Evolutionary conservation across 2,888 invertebrate species (phyloP).

Genomic region (Copidosoma aretas): DNA sequence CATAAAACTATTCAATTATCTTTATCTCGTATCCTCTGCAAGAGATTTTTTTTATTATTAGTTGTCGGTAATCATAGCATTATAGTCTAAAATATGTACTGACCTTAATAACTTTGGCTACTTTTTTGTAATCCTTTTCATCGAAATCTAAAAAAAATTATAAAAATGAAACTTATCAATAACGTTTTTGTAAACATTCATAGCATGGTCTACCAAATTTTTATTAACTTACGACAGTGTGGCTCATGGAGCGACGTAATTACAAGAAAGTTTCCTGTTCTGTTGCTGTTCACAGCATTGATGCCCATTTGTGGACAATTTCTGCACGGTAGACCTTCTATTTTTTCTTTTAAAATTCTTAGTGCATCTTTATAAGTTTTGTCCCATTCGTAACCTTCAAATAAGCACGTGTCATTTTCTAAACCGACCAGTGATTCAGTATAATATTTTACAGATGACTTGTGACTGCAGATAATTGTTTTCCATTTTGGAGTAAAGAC

Average conservation of each 20-base stretch:
- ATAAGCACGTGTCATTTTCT: slow-evolving; percentile 5
- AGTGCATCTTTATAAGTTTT: slow-evolving; percentile 25
- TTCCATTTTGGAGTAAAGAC: slow-evolving; percentile 40
- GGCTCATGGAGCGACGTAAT: slow-evolving; percentile 16
- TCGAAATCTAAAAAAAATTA: slow-evolving; percentile 17
- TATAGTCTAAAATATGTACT: slow-evolving; percentile 2
- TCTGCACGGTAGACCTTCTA: neutral
- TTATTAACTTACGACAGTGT: slow-evolving; percentile 20
- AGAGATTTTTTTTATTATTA: too few relatives aligned
- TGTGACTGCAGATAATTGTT: slow-evolving; percentile 69
- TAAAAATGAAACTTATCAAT: neutral
- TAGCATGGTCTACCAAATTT: neutral
- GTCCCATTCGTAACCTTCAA: slow-evolving; percentile 27
- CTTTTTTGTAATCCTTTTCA: neutral
- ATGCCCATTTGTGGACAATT: slow-evolving; percentile 33
- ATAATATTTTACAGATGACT: slow-evolving; percentile 67
- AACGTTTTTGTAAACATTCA: too few relatives aligned
- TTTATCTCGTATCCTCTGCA: too few relatives aligned
- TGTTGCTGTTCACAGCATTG: slow-evolving; percentile 6
- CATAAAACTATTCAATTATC: too few relatives aligned
- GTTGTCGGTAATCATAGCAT: too few relatives aligned
- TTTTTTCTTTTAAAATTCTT: neutral
- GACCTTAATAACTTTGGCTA: slow-evolving; percentile 27
- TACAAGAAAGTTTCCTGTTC: slow-evolving; percentile 25
- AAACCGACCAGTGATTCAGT: slow-evolving; percentile 64